phyloP scores from a whole-genome alignment of 1,140 invertebrate genomes.

The silkworm (Bombyx mori) region ASM3026992v2 NC_085113.1:4695001-4695500 shows the following conservation, averaged over 20 bases:
- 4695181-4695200: constrained; percentile 34
- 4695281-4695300: constrained; percentile 63
- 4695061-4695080: no score
- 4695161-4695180: constrained; percentile 36
- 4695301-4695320: constrained; percentile 60
- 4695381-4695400: constrained; percentile 28
- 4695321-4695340: constrained; percentile 56
- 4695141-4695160: constrained; percentile 19
- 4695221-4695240: background rate
- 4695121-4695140: no score
- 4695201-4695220: constrained; percentile 26
- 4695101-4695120: no score
- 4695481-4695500: no score
- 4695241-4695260: constrained; percentile 21
- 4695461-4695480: no score
- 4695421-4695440: constrained; percentile 25
- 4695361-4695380: constrained; percentile 45
- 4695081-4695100: no score
- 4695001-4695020: no score
- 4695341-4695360: constrained; percentile 59
- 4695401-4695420: constrained; percentile 48
- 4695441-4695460: no score
- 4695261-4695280: constrained; percentile 32
- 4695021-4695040: no score
- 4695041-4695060: no score